phyloP scores from a whole-genome alignment of 2,113 vertebrate species.

The Struthidea cinerea region DNA sequence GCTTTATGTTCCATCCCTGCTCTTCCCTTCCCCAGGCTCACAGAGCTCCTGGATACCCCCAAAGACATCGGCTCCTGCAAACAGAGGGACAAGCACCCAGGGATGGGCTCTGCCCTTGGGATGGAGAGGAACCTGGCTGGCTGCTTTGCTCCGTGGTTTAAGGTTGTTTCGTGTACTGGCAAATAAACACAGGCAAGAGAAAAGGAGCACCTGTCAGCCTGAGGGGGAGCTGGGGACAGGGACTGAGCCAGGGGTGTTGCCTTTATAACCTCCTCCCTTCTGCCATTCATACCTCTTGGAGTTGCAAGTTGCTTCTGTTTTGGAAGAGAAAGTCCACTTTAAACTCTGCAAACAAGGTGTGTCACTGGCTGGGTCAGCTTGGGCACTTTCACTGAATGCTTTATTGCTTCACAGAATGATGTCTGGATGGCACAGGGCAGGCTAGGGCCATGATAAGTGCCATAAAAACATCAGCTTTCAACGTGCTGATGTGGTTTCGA shows the following conservation, averaged over 20 bases:
- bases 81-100: fast-evolving
- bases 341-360: not conserved
- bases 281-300: not conserved
- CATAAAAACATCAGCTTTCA: not conserved
- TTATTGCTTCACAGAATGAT: not conserved
- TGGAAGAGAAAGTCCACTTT: not conserved
- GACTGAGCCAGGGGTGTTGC: not conserved
- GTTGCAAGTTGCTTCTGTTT: not conserved
- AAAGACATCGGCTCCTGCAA: not conserved
- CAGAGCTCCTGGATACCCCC: not conserved
- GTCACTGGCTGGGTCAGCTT: not conserved
- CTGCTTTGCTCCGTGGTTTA: not conserved
- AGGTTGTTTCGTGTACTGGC: not conserved
- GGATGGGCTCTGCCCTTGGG: not conserved
- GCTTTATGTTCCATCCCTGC: not conserved
- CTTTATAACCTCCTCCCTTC: not conserved
- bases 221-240: not conserved
- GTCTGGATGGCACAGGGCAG: not conserved
- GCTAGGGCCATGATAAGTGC: not conserved
- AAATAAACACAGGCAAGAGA: not conserved
- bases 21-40: not conserved
- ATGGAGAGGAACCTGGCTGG: not conserved
- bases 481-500: fast-evolving
- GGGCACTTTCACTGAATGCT: not conserved
- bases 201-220: not conserved